A percentile compares a stretch with the other conserved stretches of the same genome.
Conservation (phyloP, 37 sponge, comb jelly and placozoan genomes). For the Aplysina aerophoba region DNA sequence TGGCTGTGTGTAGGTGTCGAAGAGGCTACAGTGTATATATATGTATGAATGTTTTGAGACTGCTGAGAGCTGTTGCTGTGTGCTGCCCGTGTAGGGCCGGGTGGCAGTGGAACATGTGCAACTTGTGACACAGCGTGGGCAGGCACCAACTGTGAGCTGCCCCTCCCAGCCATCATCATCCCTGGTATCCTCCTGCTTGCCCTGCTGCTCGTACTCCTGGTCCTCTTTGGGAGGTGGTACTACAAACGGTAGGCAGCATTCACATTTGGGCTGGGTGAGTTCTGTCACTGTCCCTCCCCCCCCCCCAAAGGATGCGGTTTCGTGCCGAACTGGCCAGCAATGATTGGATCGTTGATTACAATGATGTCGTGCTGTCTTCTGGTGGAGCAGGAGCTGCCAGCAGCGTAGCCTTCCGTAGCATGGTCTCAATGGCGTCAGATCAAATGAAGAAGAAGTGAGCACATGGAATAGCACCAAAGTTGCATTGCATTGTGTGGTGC, state of each 20-base stretch:
- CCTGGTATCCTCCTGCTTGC: conserved; percentile 36
- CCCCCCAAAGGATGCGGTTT: conserved; percentile 48
- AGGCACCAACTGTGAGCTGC: conserved; percentile 53
- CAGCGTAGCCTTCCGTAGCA: conserved; percentile 55
- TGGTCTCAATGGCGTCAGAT: conserved; percentile 54
- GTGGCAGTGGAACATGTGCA: conserved; percentile 49
- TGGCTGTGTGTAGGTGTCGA: neutral
- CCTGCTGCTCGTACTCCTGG: neutral
- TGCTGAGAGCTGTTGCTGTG: neutral
- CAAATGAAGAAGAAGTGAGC: conserved; percentile 53
- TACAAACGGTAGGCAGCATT: conserved; percentile 36
- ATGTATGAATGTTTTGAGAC: neutral
- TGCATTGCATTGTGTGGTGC: neutral
- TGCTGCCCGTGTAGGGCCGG: conserved; percentile 39
- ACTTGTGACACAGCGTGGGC: conserved; percentile 38
- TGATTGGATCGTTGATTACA: conserved; percentile 71
- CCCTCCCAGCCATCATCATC: conserved; percentile 44
- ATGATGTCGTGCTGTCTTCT: conserved; percentile 36
- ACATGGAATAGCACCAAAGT: neutral
- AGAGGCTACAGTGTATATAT: neutral
- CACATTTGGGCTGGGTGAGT: neutral
- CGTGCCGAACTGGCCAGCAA: conserved; percentile 69
- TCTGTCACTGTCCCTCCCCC: neutral
- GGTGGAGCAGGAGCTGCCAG: conserved; percentile 32
- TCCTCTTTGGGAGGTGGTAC: conserved; percentile 48